Percentiles rank a stretch among this genome's conserved stretches.
Evolutionary conservation across 2,113 vertebrate genomes (phyloP).

Genomic region (Pyxicephalus adspersus): DNA sequence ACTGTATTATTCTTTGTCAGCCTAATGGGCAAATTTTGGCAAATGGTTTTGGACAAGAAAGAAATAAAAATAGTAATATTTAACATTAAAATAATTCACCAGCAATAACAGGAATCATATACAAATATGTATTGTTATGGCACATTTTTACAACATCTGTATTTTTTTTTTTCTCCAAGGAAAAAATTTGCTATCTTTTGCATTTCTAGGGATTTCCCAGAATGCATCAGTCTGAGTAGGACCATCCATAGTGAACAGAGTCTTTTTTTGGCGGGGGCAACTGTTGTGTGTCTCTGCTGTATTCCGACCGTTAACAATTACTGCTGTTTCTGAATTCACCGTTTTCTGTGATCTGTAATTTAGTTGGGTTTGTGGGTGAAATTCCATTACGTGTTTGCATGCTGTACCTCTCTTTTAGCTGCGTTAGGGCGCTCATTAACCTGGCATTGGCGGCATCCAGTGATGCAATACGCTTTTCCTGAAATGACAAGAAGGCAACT

Average conservation of each 20-base stretch:
- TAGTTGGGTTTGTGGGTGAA: conserved; percentile 98
- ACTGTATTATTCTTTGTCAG: conserved; percentile 61
- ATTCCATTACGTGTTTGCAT: conserved; percentile 98
- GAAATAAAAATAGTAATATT: conserved; percentile 61
- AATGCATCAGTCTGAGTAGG: conserved; percentile 63
- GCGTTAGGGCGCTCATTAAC: conserved; percentile 95
- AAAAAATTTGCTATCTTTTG: neutral
- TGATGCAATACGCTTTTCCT: conserved; percentile 97
- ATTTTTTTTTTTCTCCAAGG: neutral
- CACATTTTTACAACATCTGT: conserved; percentile 62
- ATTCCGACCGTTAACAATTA: conserved; percentile 85
- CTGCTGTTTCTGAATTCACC: conserved; percentile 99
- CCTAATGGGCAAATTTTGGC: conserved; percentile 61
- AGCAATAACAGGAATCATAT: conserved; percentile 62
- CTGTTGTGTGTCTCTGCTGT: conserved; percentile 56
- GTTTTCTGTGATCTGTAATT: conserved; percentile 99
- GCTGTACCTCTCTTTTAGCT: conserved; percentile 99
- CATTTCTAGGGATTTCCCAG: conserved; percentile 54
- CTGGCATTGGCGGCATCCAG: conserved; percentile 94
- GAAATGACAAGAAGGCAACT: conserved; percentile 45
- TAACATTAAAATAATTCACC: conserved; percentile 62
- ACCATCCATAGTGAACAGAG: conserved; percentile 62
- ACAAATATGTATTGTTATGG: conserved; percentile 60
- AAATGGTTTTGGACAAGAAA: conserved; percentile 61
- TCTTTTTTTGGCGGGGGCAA: conserved; percentile 63